phyloP scores from a whole-genome alignment of 2,113 vertebrate genomes.

The Sturnus vulgaris region DNA sequence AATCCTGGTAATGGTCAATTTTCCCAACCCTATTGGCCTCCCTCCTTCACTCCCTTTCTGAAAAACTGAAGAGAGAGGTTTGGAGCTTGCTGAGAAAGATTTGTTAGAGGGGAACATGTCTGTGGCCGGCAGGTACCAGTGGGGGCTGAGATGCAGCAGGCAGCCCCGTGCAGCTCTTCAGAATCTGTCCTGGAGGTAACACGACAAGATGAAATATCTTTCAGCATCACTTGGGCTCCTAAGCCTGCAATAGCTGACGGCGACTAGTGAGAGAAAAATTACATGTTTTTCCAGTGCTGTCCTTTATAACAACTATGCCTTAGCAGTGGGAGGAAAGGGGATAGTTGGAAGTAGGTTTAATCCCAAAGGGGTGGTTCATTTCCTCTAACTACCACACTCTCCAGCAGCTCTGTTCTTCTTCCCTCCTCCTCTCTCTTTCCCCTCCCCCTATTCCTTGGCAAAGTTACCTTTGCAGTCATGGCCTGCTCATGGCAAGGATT shows the following conservation, averaged over 20 bases:
- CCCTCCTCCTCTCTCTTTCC: not conserved
- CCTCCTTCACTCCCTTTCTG: not conserved
- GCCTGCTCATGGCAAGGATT: slow-evolving; percentile 15
- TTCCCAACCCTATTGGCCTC: not conserved
- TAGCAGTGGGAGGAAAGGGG: not conserved
- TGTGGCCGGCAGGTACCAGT: not conserved
- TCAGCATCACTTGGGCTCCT: not conserved
- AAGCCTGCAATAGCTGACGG: not conserved
- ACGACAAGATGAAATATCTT: not conserved
- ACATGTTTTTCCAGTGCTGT: not conserved
- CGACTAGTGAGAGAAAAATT: not conserved
- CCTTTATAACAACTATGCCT: not conserved
- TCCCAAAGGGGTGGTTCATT: not conserved
- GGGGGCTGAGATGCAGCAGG: not conserved
- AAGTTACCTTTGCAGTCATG: slow-evolving; percentile 46
- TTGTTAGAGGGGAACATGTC: not conserved
- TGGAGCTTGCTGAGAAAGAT: not conserved
- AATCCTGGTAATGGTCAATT: not conserved
- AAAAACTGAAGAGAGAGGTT: not conserved
- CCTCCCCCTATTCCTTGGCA: not conserved
- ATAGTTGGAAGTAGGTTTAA: not conserved
- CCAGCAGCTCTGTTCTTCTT: not conserved
- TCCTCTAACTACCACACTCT: not conserved
- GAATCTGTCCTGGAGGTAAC: not conserved
- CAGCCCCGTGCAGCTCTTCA: not conserved